phyloP scores from a whole-genome alignment of 2,888 invertebrate species.

The Xestia xanthographa region DNA sequence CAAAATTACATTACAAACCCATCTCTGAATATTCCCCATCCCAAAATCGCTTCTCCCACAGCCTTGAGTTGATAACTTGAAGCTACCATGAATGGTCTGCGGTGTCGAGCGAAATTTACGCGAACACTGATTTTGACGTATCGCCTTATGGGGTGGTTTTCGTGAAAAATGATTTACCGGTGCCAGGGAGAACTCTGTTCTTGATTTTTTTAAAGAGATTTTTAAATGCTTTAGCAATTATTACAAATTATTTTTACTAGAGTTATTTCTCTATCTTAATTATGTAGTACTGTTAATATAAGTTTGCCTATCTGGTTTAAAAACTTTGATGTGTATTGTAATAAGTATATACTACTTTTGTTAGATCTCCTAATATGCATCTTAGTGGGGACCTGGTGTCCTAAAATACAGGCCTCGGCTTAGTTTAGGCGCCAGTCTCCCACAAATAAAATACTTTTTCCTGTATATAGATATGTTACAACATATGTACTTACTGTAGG shows the following conservation, averaged over 20 bases:
- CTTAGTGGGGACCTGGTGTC: too few species aligned
- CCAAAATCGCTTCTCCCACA: conserved; percentile 33
- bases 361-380: too few species aligned
- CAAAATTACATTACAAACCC: not conserved
- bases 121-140: conserved; percentile 88
- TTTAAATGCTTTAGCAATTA: conserved; percentile 60
- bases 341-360: too few species aligned
- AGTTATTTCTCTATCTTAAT: too few species aligned
- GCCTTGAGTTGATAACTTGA: conserved; percentile 62
- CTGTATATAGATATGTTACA: too few species aligned
- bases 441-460: too few species aligned
- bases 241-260: conserved; percentile 30
- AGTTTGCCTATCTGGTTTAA: too few species aligned
- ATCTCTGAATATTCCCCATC: not conserved
- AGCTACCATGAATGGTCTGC: conserved; percentile 70
- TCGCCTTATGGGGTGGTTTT: conserved; percentile 79
- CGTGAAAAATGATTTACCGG: conserved; percentile 81
- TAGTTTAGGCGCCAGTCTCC: too few species aligned
- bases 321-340: too few species aligned
- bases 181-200: conserved; percentile 68
- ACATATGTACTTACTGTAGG: too few species aligned
- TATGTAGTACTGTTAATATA: too few species aligned
- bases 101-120: conserved; percentile 81
- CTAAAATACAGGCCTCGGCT: too few species aligned
- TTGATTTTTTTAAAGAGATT: conserved; percentile 73